Percentiles rank a stretch among this genome's conserved stretches.
These are phyloP conservation scores for Apistogramma diplotaenia DNA, from an alignment of 2,113 vertebrate genomes.

Conservation along the genomic window DNA sequence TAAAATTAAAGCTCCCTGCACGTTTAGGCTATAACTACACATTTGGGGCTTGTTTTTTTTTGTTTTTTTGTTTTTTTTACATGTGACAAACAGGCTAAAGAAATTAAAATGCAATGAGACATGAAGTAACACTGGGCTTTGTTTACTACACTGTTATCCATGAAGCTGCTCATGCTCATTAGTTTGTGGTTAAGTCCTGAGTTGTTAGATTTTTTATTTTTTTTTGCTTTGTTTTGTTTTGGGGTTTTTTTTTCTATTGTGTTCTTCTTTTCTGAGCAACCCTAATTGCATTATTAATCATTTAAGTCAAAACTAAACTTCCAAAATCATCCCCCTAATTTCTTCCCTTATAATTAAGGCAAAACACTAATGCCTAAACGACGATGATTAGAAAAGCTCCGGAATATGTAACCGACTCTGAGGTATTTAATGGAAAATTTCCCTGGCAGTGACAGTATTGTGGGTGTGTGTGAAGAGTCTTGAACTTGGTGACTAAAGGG, in stretches of 20 bases:
- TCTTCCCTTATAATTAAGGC: neutral
- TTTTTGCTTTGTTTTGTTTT: neutral
- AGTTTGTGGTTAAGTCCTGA: neutral
- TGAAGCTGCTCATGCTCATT: neutral
- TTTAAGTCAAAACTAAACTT: neutral
- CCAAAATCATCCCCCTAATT: neutral
- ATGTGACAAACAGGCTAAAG: neutral
- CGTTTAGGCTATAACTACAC: neutral
- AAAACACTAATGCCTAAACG: conserved; percentile 8
- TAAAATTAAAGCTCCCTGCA: neutral
- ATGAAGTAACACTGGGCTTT: neutral
- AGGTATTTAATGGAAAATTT: neutral
- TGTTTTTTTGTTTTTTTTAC: neutral
- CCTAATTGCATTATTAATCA: neutral
- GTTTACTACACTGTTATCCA: neutral
- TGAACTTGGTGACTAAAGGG: neutral
- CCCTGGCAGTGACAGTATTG: neutral
- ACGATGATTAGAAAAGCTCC: conserved; percentile 3
- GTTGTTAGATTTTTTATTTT: neutral
- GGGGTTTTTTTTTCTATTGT: neutral
- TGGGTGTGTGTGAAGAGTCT: neutral
- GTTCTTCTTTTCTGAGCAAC: neutral
- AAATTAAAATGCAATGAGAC: neutral
- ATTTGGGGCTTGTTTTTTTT: neutral
- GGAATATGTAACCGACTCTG: neutral